Evolutionary conservation across 1,140 invertebrate species (phyloP), one percentile per base, ranked within the genome.

Genomic region (Atta cephalotes): DNA sequence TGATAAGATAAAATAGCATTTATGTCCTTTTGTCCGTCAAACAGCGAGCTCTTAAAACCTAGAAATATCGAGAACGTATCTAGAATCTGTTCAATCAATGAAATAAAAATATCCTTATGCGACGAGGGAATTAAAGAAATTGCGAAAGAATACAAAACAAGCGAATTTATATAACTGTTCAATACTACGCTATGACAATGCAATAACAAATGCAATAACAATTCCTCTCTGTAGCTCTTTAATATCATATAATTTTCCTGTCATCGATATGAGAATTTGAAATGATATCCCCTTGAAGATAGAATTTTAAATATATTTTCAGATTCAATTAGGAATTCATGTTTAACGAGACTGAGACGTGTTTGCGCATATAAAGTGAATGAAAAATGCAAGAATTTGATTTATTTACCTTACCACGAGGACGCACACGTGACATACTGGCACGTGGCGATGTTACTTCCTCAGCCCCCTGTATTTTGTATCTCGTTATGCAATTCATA

Each of bases 1-100:
- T 21, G 71, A 84, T 84, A 84, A 76, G 56, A 84, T 84, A 76
- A 74, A 82, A 18, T 18, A 28, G 35, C n/a, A 53, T 49, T 74
- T 58, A 45, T 45, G 1, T 51, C 18, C 7, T 76, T 39, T 84
- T 51, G 56, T 74, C 28, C 39, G n/a, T 0, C 18, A 31, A 62
- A 63, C 39, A 12, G 9, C 31, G 12, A 31, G 39, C 6, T 62
- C 39, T 62, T 28, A 4, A 1, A 56, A 21, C 1, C 16, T 31
- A 60, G 18, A 12, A 71, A 60, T 65, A 45, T 58, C 49, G 49
- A n/a, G 31, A 28, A 31, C 10, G 3, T 63, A 56, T 39, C 18
- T 2, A 31, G 16, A 62, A 63, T 49, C 6, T 78, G 12, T 62
- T 78, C n/a, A 5, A 49, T 12, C 0, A 10, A 0, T n/a, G 18